Percentiles rank a stretch among this genome's conserved stretches.
phyloP scores from a whole-genome alignment of 2,797 vertebrate genomes.

The Alauda arvensis region DNA sequence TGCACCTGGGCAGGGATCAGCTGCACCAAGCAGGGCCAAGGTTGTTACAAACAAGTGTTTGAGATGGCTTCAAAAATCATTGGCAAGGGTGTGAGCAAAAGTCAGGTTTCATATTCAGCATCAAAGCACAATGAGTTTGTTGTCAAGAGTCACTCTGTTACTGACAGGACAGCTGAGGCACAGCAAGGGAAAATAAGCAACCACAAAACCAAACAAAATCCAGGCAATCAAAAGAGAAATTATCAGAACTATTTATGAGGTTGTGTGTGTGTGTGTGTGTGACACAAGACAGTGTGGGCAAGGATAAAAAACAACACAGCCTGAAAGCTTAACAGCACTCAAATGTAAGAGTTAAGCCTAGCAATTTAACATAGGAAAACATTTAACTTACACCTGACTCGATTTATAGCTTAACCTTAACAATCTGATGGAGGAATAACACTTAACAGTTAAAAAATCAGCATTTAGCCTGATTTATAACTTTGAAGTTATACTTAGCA shows the following conservation, averaged over 20 bases:
- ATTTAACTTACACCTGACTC: not conserved
- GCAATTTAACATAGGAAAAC: not conserved
- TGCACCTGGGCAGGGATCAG: conserved; percentile 47
- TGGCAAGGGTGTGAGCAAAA: not conserved
- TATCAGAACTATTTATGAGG: not conserved
- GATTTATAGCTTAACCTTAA: not conserved
- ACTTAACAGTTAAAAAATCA: too few species aligned
- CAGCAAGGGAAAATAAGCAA: not conserved
- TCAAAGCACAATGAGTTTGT: not conserved
- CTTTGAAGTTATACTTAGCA: not conserved
- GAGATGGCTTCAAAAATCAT: not conserved
- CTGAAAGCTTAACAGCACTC: not conserved
- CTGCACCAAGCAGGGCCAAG: not conserved
- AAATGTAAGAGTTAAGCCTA: not conserved
- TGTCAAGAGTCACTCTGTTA: not conserved
- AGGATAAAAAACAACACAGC: not conserved
- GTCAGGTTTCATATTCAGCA: not conserved
- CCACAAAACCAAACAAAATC: not conserved
- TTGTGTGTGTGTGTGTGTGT: accelerated
- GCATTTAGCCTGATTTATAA: not conserved
- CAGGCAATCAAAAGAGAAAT: not conserved
- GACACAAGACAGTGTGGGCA: not conserved
- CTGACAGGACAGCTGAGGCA: not conserved
- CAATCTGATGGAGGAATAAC: not conserved
- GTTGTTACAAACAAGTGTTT: accelerated